Evolutionary conservation across 2,113 vertebrate species (phyloP).

Genomic region (Mormoops blainvillei): DNA sequence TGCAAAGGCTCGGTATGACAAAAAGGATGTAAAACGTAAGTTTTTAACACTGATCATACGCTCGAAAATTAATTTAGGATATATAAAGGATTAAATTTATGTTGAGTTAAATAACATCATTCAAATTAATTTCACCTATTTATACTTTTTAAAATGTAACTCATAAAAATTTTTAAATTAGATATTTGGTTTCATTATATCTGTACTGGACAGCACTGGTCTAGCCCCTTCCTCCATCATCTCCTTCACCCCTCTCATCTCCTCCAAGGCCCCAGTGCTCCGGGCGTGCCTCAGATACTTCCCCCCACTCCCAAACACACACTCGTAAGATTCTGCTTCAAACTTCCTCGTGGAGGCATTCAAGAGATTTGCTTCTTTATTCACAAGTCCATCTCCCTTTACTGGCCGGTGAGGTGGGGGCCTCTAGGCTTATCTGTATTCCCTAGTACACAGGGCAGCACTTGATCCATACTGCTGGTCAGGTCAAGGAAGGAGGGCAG

Average conservation of each 20-base stretch:
- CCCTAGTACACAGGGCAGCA: background rate
- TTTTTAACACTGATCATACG: background rate
- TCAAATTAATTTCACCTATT: background rate
- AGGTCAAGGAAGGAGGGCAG: background rate
- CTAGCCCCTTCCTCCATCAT: background rate
- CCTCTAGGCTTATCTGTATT: background rate
- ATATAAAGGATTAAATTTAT: background rate
- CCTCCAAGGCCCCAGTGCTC: background rate
- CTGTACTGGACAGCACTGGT: background rate
- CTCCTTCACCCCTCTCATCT: background rate
- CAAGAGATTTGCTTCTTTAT: background rate
- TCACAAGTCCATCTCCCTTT: background rate
- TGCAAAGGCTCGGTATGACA: background rate
- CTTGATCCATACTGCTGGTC: background rate
- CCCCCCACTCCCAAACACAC: background rate
- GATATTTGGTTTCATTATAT: no score
- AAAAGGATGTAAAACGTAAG: background rate
- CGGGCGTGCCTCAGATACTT: background rate
- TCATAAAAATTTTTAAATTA: background rate
- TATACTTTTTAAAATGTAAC: background rate
- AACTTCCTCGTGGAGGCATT: background rate
- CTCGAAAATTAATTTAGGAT: background rate
- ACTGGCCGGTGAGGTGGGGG: no score
- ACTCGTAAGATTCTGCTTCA: background rate
- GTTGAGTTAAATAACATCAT: background rate